Evolutionary conservation across 2,113 vertebrate species (phyloP).

Genomic region (Cyphomyrus plagiostoma): DNA sequence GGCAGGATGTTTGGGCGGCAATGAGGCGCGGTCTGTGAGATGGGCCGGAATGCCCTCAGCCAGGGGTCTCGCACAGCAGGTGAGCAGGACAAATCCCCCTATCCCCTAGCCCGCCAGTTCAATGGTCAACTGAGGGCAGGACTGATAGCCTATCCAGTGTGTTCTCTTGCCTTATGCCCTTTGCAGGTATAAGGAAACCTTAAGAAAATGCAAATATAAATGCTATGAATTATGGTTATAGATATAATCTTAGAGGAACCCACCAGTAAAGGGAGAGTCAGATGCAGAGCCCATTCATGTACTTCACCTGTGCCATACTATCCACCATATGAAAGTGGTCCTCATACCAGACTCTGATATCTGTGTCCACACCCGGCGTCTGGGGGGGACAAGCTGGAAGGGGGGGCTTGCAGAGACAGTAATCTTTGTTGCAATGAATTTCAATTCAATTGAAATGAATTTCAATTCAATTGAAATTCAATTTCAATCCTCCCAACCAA

Average conservation of each 20-base stretch:
- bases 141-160: neutral
- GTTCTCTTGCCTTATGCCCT: neutral
- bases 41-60: slow-evolving; percentile 51
- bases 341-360: neutral
- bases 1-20: slow-evolving; percentile 75
- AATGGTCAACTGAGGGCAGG: neutral
- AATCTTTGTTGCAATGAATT: neutral
- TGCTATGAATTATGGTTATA: neutral
- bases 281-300: neutral
- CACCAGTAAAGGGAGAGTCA: neutral
- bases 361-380: neutral
- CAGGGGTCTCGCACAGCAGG: slow-evolving; percentile 42
- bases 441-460: no score
- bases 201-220: neutral
- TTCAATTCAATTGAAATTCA: no score
- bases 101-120: neutral
- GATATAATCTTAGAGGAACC: neutral
- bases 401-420: neutral
- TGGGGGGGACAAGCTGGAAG: neutral
- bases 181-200: neutral
- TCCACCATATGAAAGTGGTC: neutral
- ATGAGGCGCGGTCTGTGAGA: slow-evolving; percentile 62
- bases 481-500: neutral
- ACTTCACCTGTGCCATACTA: neutral
- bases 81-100: slow-evolving; percentile 20